Evolutionary conservation across 2,797 vertebrate genomes (phyloP).

Genomic region (Danio tinwini): DNA sequence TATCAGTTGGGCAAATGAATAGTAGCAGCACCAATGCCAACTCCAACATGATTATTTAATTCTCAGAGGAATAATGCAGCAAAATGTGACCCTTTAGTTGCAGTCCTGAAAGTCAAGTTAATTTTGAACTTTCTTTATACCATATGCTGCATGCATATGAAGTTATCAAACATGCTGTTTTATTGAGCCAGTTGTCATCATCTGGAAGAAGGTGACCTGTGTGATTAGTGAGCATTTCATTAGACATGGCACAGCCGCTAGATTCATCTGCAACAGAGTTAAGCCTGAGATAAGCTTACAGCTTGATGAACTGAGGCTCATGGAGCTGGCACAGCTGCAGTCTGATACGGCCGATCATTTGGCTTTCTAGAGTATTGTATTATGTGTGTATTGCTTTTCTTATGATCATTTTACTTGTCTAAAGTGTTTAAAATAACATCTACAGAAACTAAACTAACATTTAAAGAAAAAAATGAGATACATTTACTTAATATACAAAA

Average conservation of each 20-base stretch:
- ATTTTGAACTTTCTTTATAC: neutral
- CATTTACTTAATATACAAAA: too few relatives aligned
- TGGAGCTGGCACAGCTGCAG: neutral
- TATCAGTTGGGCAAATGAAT: too few relatives aligned
- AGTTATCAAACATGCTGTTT: neutral
- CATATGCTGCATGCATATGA: neutral
- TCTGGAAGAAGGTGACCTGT: conserved; percentile 29
- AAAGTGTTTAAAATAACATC: neutral
- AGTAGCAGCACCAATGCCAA: too few relatives aligned
- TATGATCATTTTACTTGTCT: neutral
- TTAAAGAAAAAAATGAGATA: too few relatives aligned
- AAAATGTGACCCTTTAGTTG: too few relatives aligned
- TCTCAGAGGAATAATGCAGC: too few relatives aligned
- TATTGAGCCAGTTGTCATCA: conserved; percentile 19
- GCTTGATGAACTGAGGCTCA: conserved; percentile 31
- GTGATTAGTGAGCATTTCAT: conserved; percentile 17
- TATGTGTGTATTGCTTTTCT: too few relatives aligned
- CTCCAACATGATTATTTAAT: too few relatives aligned
- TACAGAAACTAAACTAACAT: too few relatives aligned
- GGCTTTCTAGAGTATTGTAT: neutral
- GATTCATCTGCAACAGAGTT: conserved; percentile 19
- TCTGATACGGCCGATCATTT: neutral
- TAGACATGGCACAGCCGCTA: neutral
- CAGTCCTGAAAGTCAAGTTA: too few relatives aligned
- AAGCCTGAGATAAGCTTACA: conserved; percentile 26